Conservation (phyloP, 2,113 vertebrate species). For the Crypturellus undulatus region DNA sequence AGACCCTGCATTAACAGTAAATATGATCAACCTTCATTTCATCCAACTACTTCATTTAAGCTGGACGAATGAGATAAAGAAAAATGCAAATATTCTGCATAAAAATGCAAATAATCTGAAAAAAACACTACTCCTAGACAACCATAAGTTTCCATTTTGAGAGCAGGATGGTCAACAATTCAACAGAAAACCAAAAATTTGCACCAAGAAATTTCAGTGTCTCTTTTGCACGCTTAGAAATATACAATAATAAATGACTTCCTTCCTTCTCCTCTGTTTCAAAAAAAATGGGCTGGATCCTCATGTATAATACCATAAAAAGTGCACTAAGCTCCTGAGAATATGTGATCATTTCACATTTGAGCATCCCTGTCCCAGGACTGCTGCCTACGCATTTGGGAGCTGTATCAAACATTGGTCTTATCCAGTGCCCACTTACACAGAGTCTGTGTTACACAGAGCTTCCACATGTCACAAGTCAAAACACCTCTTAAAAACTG, state of each 20-base stretch:
- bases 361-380: not conserved
- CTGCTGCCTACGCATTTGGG: not conserved
- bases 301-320: not conserved
- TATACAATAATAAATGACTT: not conserved
- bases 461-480: not conserved
- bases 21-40: not conserved
- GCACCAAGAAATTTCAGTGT: not conserved
- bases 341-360: not conserved
- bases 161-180: not conserved
- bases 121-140: not conserved
- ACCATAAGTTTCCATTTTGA: not conserved
- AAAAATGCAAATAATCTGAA: not conserved
- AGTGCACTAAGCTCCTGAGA: accelerated
- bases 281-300: not conserved
- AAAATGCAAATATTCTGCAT: not conserved
- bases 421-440: not conserved
- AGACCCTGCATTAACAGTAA: conserved; percentile 10
- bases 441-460: not conserved
- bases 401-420: not conserved
- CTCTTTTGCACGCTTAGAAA: not conserved
- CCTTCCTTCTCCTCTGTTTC: not conserved
- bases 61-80: not conserved
- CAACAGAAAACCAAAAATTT: not conserved
- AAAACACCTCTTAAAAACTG: not conserved
- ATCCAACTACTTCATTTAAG: not conserved